These are phyloP conservation scores for Branchipolynoe longqiensis DNA, from an alignment of 2,888 invertebrate species.

Conservation along the genomic window DNA sequence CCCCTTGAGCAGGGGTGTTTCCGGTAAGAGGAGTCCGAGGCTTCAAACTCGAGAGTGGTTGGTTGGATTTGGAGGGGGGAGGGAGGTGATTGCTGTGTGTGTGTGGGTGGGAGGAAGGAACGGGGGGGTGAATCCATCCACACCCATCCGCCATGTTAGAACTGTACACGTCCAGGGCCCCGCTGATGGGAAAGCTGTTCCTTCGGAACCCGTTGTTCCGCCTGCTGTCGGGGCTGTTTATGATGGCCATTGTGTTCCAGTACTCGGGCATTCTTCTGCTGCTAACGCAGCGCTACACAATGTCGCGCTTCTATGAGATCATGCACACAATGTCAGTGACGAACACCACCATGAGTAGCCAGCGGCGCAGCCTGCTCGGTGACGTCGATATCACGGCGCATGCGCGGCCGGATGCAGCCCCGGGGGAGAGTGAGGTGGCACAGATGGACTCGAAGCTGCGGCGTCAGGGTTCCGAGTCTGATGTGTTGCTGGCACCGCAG, in stretches of 20 bases:
- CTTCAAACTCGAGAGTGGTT: too few relatives aligned
- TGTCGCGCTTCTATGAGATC: slow-evolving; percentile 21
- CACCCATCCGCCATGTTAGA: slow-evolving; percentile 8
- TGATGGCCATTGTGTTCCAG: slow-evolving; percentile 22
- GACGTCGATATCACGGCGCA: background rate
- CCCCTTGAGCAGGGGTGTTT: too few relatives aligned
- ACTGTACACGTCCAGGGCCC: background rate
- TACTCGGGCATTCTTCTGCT: slow-evolving; percentile 19
- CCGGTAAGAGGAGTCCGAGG: too few relatives aligned
- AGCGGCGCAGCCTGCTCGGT: background rate
- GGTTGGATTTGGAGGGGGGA: too few relatives aligned
- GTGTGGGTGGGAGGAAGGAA: too few relatives aligned
- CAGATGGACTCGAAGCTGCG: too few relatives aligned
- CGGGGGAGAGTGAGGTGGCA: too few relatives aligned
- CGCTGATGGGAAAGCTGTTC: background rate
- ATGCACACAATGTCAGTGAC: background rate
- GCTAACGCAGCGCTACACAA: slow-evolving; percentile 38
- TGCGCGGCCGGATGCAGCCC: background rate
- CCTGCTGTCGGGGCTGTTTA: background rate
- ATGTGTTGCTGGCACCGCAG: too few relatives aligned
- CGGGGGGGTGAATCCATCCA: too few relatives aligned
- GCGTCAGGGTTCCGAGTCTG: too few relatives aligned
- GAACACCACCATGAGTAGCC: background rate
- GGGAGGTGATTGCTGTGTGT: too few relatives aligned
- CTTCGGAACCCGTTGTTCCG: slow-evolving; percentile 16